Evolutionary conservation across 2,797 vertebrate species (phyloP).

Genomic region (Pristis pectinata): DNA sequence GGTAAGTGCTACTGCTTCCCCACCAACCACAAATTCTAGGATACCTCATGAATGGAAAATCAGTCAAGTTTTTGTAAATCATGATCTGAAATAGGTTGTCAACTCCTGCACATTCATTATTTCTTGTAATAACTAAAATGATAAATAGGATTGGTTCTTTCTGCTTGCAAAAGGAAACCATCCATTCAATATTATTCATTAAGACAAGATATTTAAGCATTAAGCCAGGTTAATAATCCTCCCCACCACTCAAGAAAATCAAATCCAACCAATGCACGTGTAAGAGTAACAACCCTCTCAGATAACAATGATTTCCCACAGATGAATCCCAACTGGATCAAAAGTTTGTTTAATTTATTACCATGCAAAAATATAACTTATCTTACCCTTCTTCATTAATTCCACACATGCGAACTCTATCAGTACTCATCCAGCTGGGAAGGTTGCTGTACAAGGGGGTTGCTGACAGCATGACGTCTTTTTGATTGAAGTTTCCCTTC

Average conservation of each 20-base stretch:
- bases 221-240: background rate
- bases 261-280: background rate
- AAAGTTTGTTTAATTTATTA: background rate
- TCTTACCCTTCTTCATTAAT: conserved; percentile 72
- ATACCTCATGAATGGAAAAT: too few relatives aligned
- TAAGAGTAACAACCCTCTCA: background rate
- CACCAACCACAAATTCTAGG: too few relatives aligned
- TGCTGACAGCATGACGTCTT: conserved; percentile 72
- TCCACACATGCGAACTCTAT: conserved; percentile 73
- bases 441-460: conserved; percentile 74
- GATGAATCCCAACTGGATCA: background rate
- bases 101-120: background rate
- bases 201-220: background rate
- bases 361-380: conserved; percentile 42
- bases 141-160: background rate
- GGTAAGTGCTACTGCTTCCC: too few relatives aligned
- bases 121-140: background rate
- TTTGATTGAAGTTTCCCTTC: conserved; percentile 52
- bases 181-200: background rate
- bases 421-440: conserved; percentile 76
- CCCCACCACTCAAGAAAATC: background rate
- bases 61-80: background rate
- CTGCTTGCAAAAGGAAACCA: background rate
- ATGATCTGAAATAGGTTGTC: background rate
- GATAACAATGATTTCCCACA: background rate